Conservation (phyloP, 1,140 invertebrate species). For the Caenorhabditis tropicalis region DNA sequence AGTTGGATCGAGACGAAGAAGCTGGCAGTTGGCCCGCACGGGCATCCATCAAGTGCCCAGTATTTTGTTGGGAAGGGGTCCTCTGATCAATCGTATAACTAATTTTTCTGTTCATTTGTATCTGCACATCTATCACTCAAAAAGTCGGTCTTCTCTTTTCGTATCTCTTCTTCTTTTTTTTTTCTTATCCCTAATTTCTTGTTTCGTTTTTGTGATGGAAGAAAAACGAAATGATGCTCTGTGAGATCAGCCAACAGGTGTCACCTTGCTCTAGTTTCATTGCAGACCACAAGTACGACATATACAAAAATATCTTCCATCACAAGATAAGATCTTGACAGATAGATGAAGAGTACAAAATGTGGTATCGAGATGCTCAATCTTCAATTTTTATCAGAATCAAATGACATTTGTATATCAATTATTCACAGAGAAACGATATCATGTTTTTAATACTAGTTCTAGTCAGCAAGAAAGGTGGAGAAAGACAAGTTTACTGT, state of each 20-base stretch:
- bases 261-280: background rate
- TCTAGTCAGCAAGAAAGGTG: background rate
- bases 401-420: background rate
- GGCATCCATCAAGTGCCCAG: conserved; percentile 24
- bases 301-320: background rate
- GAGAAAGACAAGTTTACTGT: background rate
- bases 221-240: background rate
- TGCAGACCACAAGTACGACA: conserved; percentile 34
- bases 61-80: background rate
- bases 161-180: conserved; percentile 14
- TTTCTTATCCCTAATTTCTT: too few relatives aligned
- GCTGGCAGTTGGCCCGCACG: conserved; percentile 8
- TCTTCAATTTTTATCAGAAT: too few relatives aligned
- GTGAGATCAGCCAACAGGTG: background rate
- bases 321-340: background rate
- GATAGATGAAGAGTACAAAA: too few relatives aligned
- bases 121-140: conserved; percentile 39
- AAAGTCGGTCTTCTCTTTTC: background rate
- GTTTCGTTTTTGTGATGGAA: conserved; percentile 37
- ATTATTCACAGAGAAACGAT: too few relatives aligned
- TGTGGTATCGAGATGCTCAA: too few relatives aligned
- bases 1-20: background rate
- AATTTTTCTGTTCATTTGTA: conserved; percentile 43
- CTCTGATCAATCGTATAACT: conserved; percentile 31
- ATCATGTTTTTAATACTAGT: too few relatives aligned